Conservation (phyloP, 2,888 invertebrate genomes). For the Caenorhabditis sp. region DNA sequence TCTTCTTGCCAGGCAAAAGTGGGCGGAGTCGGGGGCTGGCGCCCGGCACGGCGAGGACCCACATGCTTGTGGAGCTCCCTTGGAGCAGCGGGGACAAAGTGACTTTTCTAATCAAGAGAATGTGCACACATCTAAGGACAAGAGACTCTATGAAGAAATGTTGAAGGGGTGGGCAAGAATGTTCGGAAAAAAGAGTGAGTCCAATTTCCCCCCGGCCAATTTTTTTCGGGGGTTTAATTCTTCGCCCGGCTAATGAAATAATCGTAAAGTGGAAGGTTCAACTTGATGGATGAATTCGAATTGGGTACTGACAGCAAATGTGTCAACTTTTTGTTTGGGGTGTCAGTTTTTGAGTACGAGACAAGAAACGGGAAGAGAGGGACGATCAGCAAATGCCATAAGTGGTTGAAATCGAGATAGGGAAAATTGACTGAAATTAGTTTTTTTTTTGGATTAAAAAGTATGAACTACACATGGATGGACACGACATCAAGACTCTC, state of each 20-base stretch:
- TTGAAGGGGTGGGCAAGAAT: not conserved
- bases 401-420: not conserved
- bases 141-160: conserved; percentile 2
- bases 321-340: not conserved
- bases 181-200: not conserved
- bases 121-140: conserved; percentile 22
- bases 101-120: conserved; percentile 62
- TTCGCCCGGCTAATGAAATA: conserved; percentile 17
- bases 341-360: not conserved
- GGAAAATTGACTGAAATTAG: conserved; percentile 34
- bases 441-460: not conserved
- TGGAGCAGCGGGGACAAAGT: conserved; percentile 29
- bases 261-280: conserved; percentile 9
- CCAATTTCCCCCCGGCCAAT: conserved; percentile 11
- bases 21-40: conserved; percentile 41
- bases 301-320: not conserved
- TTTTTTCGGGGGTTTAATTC: not conserved
- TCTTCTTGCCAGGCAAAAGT: conserved; percentile 4
- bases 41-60: conserved; percentile 36
- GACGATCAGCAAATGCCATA: not conserved
- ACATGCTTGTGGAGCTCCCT: conserved; percentile 7
- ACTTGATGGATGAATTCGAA: conserved; percentile 30
- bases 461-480: not conserved
- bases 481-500: not conserved
- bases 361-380: not conserved